Percentiles rank a stretch among this genome's conserved stretches.
phyloP scores from a whole-genome alignment of 2,888 invertebrate genomes.

The Alviniconcha strummeri region DNA sequence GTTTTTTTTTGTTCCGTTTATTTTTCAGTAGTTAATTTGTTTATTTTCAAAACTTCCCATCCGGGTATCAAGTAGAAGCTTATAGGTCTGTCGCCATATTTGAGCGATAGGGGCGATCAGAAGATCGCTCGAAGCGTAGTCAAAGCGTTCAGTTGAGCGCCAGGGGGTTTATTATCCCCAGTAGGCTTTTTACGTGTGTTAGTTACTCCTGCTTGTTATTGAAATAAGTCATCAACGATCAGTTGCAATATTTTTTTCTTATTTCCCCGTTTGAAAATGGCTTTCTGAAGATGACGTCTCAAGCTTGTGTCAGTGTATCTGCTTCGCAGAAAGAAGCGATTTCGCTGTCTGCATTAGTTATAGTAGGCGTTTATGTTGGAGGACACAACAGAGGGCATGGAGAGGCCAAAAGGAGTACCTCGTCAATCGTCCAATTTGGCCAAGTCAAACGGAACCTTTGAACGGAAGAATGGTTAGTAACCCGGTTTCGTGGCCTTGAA shows the following conservation, averaged over 20 bases:
- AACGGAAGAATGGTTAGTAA: slow-evolving; percentile 52
- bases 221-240: not conserved
- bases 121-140: slow-evolving; percentile 33
- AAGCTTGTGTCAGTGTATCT: slow-evolving; percentile 36
- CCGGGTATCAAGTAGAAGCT: slow-evolving; percentile 2
- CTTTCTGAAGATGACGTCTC: slow-evolving; percentile 39
- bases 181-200: slow-evolving; percentile 1
- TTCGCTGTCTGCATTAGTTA: slow-evolving; percentile 3
- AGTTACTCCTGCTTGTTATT: not conserved
- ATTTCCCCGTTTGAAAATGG: slow-evolving; percentile 35
- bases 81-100: slow-evolving; percentile 38
- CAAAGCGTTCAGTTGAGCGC: slow-evolving; percentile 41
- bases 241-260: slow-evolving; percentile 17
- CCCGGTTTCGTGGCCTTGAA: not conserved
- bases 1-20: no score
- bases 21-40: slow-evolving; percentile 15
- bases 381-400: slow-evolving; percentile 59
- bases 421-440: slow-evolving; percentile 59
- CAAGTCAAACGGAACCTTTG: slow-evolving; percentile 51
- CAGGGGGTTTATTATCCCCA: slow-evolving; percentile 35
- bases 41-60: not conserved
- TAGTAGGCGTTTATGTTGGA: slow-evolving; percentile 63
- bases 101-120: slow-evolving; percentile 34
- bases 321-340: slow-evolving; percentile 42
- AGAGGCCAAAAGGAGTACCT: slow-evolving; percentile 57